Percentiles rank a stretch among this genome's conserved stretches.
Conservation (phyloP, 2,888 invertebrate species). For the Oscheius sp. region DNA sequence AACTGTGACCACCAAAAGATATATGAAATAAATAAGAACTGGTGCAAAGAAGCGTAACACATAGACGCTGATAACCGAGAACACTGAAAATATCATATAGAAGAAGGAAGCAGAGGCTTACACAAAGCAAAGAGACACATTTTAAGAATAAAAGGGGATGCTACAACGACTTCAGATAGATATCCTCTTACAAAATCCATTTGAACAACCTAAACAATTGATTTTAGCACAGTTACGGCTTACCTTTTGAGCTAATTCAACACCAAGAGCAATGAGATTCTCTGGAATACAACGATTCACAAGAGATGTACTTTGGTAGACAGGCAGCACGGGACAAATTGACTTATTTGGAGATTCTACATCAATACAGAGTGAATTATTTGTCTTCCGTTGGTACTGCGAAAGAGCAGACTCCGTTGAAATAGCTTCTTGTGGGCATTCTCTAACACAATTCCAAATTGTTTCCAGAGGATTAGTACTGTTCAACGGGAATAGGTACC, state of each 20-base stretch:
- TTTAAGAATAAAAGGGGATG: slow-evolving; percentile 31
- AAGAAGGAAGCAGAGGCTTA: no score
- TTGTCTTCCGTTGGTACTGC: background rate
- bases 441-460: slow-evolving; percentile 31
- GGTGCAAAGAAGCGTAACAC: slow-evolving; percentile 35
- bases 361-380: slow-evolving; percentile 22
- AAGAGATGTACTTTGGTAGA: slow-evolving; percentile 25
- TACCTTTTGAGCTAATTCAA: slow-evolving; percentile 29
- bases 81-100: background rate
- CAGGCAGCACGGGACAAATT: slow-evolving; percentile 31
- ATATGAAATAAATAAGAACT: slow-evolving; percentile 34
- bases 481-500: slow-evolving; percentile 37
- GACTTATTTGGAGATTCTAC: background rate
- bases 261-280: slow-evolving; percentile 24
- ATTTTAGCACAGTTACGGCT: background rate
- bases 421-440: slow-evolving; percentile 30
- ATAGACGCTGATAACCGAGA: slow-evolving; percentile 25
- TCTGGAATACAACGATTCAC: slow-evolving; percentile 37
- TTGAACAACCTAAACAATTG: slow-evolving; percentile 21
- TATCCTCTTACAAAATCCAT: slow-evolving; percentile 36
- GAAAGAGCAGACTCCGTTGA: background rate
- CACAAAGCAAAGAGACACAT: slow-evolving; percentile 28
- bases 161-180: slow-evolving; percentile 20
- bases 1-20: slow-evolving; percentile 26
- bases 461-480: slow-evolving; percentile 34